Base-by-base conservation (phyloP, 2,888 invertebrate species). In the Volucella zonaria region DNA sequence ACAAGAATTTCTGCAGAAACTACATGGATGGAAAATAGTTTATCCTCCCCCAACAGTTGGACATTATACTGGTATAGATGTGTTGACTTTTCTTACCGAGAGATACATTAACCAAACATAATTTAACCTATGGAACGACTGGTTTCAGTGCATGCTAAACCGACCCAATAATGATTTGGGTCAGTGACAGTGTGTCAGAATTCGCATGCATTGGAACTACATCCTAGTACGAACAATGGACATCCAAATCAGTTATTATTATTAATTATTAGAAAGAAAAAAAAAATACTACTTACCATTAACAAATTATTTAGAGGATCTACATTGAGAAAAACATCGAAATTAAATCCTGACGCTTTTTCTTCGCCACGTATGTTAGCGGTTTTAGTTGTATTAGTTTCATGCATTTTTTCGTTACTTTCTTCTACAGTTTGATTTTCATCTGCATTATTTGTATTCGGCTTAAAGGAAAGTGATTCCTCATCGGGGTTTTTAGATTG, bases 261-360 rank as follows among this genome's bases (percentile, higher is more conserved):
- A 38, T 47, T 12, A 31, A 45, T 15, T 1, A 58, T 3, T 8
- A 43, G 9, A 45, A 23, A n/a, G n/a, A n/a, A n/a, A n/a, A 23
- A n/a, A 52, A 23, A 18, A 11, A 31, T 75, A 42, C 68, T 62
- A 90, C 93, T 93, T 91, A 96, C 96, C 87, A 95, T 94, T 38
- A 96, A 92, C 64, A 96, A 93, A 66, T 95, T 95, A 56, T 96
- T 95, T 88, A 97, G 94, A 80, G 94, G 93, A 89, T 97, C 97
- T 88, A 95, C 94, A 89, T 96, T 96, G 87, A 97, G 94, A 90
- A 97, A 96, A 87, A 96, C 96, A 89, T 97, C 97, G 86, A 97
- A 94, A 92, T 96, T 96, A 90, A 97, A 96, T 88, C 95, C 93
- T 11, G 92, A 91, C 12, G 93, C 92, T 77, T 80, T 80, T n/a